phyloP scores from a whole-genome alignment of 2,797 vertebrate genomes.

The Avahi laniger region DNA sequence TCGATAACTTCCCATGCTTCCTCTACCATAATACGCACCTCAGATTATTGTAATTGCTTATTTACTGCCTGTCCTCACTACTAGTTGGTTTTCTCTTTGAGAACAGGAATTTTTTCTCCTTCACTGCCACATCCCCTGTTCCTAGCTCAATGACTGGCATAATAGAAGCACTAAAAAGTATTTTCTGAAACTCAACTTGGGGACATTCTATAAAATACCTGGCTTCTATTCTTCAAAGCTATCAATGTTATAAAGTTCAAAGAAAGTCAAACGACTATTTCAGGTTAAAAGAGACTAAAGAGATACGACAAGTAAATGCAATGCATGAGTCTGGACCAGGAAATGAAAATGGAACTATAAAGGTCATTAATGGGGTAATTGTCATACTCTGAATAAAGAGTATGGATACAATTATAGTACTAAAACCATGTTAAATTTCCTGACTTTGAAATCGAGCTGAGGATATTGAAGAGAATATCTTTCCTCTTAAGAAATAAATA shows the following conservation, averaged over 20 bases:
- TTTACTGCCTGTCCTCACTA: not conserved
- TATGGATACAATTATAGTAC: not conserved
- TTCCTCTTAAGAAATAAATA: slow-evolving; percentile 13
- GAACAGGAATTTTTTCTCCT: not conserved
- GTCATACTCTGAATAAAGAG: not conserved
- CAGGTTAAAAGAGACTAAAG: slow-evolving; percentile 6
- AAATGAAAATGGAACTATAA: not conserved
- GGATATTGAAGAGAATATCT: not conserved
- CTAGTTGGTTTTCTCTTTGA: not conserved
- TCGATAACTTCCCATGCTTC: not conserved
- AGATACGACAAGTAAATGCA: not conserved
- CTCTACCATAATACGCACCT: not conserved
- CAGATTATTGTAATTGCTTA: not conserved
- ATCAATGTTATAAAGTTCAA: not conserved
- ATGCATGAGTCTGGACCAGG: not conserved
- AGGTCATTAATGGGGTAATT: not conserved
- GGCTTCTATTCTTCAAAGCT: not conserved
- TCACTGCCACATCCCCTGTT: not conserved
- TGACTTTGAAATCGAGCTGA: slow-evolving; percentile 44
- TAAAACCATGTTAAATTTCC: slow-evolving; percentile 26
- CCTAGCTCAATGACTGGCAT: not conserved
- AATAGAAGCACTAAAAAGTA: not conserved
- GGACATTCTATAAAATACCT: not conserved
- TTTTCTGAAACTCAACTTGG: not conserved
- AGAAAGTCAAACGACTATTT: slow-evolving; percentile 9